These are phyloP conservation scores for Pteropus alecto DNA, from an alignment of 2,113 vertebrate species.

Conservation along the genomic window DNA sequence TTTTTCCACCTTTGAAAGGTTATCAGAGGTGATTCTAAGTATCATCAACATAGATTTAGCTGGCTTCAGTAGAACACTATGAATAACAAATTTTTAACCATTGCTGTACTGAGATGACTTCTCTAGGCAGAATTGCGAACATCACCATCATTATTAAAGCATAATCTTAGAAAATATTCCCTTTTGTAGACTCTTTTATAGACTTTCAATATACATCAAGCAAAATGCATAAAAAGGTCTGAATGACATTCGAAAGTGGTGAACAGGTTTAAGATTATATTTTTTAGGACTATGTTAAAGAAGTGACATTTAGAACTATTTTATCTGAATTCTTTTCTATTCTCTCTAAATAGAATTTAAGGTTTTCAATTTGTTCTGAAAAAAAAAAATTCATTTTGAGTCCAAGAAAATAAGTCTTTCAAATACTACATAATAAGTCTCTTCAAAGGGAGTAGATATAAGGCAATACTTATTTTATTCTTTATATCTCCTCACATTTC, in stretches of 20 bases:
- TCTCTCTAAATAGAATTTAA: background rate
- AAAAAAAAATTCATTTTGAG: background rate
- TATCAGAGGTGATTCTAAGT: background rate
- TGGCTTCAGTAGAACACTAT: background rate
- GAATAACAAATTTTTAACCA: constrained; percentile 45
- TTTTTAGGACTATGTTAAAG: background rate
- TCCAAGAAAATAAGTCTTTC: constrained; percentile 12
- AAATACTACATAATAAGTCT: background rate
- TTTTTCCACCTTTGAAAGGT: background rate
- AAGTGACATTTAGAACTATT: background rate
- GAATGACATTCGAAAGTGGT: background rate
- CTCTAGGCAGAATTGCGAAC: background rate
- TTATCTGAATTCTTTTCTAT: background rate
- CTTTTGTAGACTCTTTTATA: constrained; percentile 46
- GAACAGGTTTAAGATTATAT: constrained; percentile 16
- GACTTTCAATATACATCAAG: background rate
- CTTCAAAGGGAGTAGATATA: background rate
- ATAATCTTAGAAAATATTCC: background rate
- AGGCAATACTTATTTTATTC: background rate
- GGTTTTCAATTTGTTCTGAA: background rate
- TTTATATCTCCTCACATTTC: constrained; percentile 3
- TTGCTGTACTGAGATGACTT: background rate
- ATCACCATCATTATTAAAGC: constrained; percentile 30
- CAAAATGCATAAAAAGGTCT: background rate
- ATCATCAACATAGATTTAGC: background rate